A percentile compares a stretch with the other conserved stretches of the same genome.
These are phyloP conservation scores for Epirrhoe alternata DNA, from an alignment of 2,888 invertebrate genomes.

Conservation along the genomic window DNA sequence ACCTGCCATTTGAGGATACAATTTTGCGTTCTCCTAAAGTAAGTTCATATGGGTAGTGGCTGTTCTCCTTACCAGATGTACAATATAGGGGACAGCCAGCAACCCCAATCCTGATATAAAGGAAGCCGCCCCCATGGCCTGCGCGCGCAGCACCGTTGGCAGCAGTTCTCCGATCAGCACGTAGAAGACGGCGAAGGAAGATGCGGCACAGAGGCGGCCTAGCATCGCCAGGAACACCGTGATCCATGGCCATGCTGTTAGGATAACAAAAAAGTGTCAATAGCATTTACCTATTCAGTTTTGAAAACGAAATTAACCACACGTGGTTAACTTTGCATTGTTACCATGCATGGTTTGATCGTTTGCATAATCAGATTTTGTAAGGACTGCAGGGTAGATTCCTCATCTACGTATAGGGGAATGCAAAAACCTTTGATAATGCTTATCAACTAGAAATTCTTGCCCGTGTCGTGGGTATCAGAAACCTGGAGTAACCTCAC, in stretches of 20 bases:
- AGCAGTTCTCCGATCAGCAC: constrained; percentile 88
- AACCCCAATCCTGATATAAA: constrained; percentile 87
- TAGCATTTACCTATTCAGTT: background rate
- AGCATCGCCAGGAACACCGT: constrained; percentile 87
- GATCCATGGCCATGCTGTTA: constrained; percentile 86
- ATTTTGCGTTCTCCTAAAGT: background rate
- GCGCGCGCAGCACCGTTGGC: constrained; percentile 87
- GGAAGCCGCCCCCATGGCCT: constrained; percentile 88
- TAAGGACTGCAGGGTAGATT: too few species aligned
- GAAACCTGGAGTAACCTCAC: too few species aligned
- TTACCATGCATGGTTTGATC: too few species aligned
- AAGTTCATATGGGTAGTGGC: background rate
- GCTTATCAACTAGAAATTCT: too few species aligned
- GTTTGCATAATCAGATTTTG: too few species aligned
- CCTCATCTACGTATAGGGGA: too few species aligned
- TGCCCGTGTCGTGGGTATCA: too few species aligned
- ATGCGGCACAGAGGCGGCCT: constrained; percentile 88
- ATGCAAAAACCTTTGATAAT: too few species aligned
- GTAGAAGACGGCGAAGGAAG: constrained; percentile 89
- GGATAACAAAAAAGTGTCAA: background rate
- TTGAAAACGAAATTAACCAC: background rate
- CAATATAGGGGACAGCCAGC: constrained; percentile 87
- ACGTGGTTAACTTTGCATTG: background rate
- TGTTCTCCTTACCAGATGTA: constrained; percentile 77
- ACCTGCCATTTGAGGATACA: too few species aligned